Conservation (phyloP, 2,797 vertebrate genomes). For the Sciurus vulgaris region DNA sequence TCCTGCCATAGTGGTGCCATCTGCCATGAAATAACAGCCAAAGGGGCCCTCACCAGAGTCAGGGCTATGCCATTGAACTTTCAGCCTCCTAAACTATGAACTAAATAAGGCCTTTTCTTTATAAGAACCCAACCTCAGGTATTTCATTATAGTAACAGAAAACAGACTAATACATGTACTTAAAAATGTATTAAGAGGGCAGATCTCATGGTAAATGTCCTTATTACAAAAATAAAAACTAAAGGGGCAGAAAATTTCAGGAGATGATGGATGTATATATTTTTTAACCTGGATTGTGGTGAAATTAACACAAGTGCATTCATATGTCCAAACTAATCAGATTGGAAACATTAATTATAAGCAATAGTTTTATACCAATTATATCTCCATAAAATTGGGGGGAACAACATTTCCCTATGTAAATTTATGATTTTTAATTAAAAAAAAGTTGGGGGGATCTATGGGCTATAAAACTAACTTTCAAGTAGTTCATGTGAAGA, state of each 20-base stretch:
- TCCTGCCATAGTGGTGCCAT: not conserved
- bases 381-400: not conserved
- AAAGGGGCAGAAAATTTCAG: not conserved
- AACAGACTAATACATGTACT: not conserved
- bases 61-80: not conserved
- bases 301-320: not conserved
- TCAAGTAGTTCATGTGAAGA: slow-evolving; percentile 14
- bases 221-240: not conserved
- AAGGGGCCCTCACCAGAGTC: not conserved
- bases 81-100: not conserved
- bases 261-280: not conserved
- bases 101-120: not conserved
- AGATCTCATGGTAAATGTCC: not conserved
- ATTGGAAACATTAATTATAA: not conserved
- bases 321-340: not conserved
- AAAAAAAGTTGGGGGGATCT: not conserved
- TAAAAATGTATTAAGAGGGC: not conserved
- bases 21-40: not conserved
- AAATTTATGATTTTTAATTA: no score
- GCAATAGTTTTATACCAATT: not conserved
- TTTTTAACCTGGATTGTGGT: not conserved
- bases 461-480: not conserved
- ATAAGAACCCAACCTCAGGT: not conserved
- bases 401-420: no score
- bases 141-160: not conserved